Conservation (phyloP, 2,113 vertebrate genomes). For the Orientallactaga bullata region DNA sequence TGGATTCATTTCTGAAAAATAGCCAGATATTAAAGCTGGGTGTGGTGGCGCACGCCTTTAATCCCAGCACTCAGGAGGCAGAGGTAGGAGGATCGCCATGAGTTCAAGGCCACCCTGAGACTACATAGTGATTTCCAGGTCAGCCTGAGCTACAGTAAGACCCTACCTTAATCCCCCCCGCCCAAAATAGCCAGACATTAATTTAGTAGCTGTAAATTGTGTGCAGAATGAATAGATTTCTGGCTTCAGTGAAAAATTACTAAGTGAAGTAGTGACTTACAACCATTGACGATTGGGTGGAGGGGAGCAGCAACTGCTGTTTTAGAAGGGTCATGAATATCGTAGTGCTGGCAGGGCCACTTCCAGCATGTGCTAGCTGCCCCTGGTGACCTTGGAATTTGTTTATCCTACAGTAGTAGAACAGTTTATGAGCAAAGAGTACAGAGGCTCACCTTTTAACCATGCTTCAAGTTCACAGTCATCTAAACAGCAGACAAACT, state of each 20-base stretch:
- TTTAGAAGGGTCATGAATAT: not conserved
- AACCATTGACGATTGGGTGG: not conserved
- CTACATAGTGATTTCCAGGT: no score
- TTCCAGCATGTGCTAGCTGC: not conserved
- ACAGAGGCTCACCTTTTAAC: not conserved
- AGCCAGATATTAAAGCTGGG: not conserved
- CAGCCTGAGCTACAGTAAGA: no score
- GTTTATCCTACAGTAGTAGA: not conserved
- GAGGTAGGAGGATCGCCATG: no score
- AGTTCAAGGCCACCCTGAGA: no score
- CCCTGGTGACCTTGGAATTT: not conserved
- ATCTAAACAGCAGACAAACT: not conserved
- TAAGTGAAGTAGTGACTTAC: not conserved
- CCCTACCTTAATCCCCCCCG: no score
- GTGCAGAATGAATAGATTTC: not conserved
- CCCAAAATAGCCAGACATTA: not conserved
- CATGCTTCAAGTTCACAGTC: slow-evolving; percentile 14
- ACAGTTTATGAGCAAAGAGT: not conserved
- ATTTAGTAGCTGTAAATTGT: not conserved
- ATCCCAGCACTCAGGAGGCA: no score
- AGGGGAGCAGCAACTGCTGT: not conserved
- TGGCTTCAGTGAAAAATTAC: slow-evolving; percentile 10
- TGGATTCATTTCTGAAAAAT: slow-evolving; percentile 30
- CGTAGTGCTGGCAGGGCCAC: not conserved
- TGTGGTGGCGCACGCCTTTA: no score